A percentile compares a stretch with the other conserved stretches of the same genome.
Evolutionary conservation across 2,113 vertebrate species (phyloP).

Genomic region (Dromaius novaehollandiae): DNA sequence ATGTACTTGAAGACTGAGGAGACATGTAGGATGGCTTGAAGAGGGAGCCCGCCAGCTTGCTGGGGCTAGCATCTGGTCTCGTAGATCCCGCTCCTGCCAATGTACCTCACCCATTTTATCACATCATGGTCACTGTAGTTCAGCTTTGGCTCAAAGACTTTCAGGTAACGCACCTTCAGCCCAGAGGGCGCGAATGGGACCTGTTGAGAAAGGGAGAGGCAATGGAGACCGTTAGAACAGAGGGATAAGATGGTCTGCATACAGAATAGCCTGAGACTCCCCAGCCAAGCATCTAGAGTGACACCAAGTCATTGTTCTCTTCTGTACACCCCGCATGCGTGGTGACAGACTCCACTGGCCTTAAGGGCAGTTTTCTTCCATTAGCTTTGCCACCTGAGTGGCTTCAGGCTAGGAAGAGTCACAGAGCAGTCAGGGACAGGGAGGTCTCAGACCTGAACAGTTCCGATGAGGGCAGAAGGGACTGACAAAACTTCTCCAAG

Average conservation of each 20-base stretch:
- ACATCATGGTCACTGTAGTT: slow-evolving; percentile 99
- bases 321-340: background rate
- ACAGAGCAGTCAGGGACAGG: background rate
- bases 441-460: background rate
- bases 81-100: slow-evolving; percentile 97
- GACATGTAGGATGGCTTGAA: slow-evolving; percentile 56
- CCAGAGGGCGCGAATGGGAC: slow-evolving; percentile 98
- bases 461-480: background rate
- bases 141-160: slow-evolving; percentile 99
- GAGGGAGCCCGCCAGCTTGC: slow-evolving; percentile 1
- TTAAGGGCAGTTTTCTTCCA: background rate
- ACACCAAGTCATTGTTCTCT: background rate
- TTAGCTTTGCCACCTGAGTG: background rate
- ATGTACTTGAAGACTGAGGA: slow-evolving; percentile 57
- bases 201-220: slow-evolving; percentile 66
- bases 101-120: slow-evolving; percentile 99
- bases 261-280: background rate
- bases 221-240: background rate
- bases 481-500: background rate
- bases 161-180: slow-evolving; percentile 99
- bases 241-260: fast-evolving
- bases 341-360: background rate
- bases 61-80: slow-evolving; percentile 95
- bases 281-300: background rate
- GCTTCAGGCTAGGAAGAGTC: background rate